Conservation (phyloP, 1,140 invertebrate genomes). For the Littorina saxatilis region DNA sequence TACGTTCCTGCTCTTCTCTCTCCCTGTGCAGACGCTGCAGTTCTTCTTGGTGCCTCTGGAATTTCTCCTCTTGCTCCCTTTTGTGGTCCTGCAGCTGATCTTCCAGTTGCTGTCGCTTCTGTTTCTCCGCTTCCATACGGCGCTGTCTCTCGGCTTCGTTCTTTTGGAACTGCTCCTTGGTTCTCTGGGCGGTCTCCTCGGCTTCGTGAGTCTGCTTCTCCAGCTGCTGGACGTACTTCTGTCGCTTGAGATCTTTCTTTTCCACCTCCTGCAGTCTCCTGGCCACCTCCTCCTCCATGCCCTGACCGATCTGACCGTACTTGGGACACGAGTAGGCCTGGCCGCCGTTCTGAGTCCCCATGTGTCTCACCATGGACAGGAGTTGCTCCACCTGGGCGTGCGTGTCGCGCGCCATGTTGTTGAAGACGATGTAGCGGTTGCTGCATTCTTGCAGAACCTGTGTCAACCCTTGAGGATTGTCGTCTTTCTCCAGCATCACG, state of each 20-base stretch:
- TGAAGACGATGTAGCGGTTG: no score
- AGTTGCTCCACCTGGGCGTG: no score
- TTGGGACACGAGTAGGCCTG: slow-evolving; percentile 21
- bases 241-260: slow-evolving; percentile 12
- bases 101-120: no score
- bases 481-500: not conserved
- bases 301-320: no score
- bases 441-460: slow-evolving; percentile 21
- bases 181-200: not conserved
- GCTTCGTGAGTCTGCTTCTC: not conserved
- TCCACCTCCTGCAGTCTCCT: no score
- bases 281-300: slow-evolving; percentile 30
- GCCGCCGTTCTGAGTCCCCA: slow-evolving; percentile 12
- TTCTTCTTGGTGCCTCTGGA: not conserved
- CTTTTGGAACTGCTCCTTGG: not conserved
- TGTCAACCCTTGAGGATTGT: not conserved
- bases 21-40: not conserved
- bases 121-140: no score
- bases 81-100: not conserved
- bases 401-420: no score
- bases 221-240: slow-evolving; percentile 30
- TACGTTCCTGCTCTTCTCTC: not conserved
- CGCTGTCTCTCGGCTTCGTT: slow-evolving; percentile 13
- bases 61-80: not conserved
- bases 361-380: not conserved